Evolutionary conservation across 1,140 invertebrate genomes (phyloP), one percentile per base, ranked within the genome.

Genomic region (Druon quercuslanigerum): DNA sequence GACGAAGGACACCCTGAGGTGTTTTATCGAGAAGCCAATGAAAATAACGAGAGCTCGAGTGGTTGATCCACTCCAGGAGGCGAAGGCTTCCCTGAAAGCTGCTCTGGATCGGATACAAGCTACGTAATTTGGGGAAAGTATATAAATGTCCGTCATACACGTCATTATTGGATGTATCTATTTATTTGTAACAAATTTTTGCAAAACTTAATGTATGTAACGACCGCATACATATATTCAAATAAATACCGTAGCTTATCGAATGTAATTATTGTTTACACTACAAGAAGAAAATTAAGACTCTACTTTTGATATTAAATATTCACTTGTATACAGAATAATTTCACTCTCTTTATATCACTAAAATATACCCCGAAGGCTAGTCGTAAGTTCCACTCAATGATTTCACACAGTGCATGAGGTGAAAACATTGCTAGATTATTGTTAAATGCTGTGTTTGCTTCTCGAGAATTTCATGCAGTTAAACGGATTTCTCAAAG

Each of bases 11-110:
- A 92, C 90, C 3, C 88, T 94, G 20, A 93, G 92, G 85, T 51
- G 93, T 8, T 94, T 94, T 79, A 87, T 94, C 51, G 88, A 93
- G 50, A 92, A 90, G 82, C 90, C 93, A 87, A 84, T 89, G 50
- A 86, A 84, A 52, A 74, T 74, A n/a, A 87, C 66, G 17, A 85
- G 79, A 52, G 79, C 74, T 3, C 88, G 85, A 81, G 79, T 86
- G 54, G 20, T 81, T 17, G 90, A 90, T 86, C 87, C 87, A n/a
- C 85, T 87, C 46, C 81, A 87, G 76, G 84, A 90, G 20, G 85
- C 86, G 0, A 92, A 90, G 84, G 76, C 70, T 46, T 90, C 87
- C 6, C 73, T 92, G n/a, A 88, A 87, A 85, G 17, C 50, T 33
- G 76, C 82, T 51, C 73, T 91, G 50, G 75, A 85, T 71, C 60